Conservation (phyloP, 2,113 vertebrate genomes). For the Patagioenas fasciata region DNA sequence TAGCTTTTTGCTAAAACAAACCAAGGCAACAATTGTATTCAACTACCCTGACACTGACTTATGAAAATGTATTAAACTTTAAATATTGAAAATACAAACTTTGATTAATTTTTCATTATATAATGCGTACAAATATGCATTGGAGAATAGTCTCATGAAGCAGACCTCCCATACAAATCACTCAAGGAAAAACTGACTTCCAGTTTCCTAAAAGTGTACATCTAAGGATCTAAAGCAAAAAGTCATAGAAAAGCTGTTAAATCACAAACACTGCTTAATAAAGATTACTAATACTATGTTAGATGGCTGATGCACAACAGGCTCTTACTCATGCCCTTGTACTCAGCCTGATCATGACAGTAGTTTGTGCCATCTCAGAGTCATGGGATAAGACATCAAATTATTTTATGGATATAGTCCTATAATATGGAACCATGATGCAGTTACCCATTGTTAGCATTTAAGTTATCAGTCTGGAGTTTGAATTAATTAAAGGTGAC, state of each 20-base stretch:
- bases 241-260: background rate
- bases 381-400: background rate
- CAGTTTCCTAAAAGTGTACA: background rate
- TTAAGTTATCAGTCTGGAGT: background rate
- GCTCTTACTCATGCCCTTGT: fast-evolving
- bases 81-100: background rate
- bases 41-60: background rate
- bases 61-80: background rate
- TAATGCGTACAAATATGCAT: background rate
- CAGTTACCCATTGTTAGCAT: background rate
- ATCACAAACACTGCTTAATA: background rate
- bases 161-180: background rate
- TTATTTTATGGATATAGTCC: background rate
- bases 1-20: background rate
- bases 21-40: background rate
- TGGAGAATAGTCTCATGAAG: background rate
- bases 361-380: background rate
- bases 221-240: background rate
- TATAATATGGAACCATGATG: background rate
- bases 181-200: background rate
- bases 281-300: background rate
- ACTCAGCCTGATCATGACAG: background rate
- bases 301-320: background rate
- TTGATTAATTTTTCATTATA: background rate
- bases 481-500: background rate